Base-by-base conservation (phyloP, 2,888 invertebrate genomes). In the Blera fallax region DNA sequence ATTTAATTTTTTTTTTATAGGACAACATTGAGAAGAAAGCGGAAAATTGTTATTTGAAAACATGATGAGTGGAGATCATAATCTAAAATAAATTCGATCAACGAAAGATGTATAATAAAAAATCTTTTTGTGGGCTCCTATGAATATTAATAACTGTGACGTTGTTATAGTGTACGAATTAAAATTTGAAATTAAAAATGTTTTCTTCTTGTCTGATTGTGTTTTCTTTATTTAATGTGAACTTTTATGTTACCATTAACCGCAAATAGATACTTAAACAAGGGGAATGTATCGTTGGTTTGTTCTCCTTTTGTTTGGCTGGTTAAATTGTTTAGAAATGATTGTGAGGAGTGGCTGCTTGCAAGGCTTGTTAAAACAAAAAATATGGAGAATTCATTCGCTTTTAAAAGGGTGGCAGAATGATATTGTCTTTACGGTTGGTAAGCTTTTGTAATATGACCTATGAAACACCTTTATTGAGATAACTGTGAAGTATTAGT, bases 61-160 rank as follows among this genome's bases (percentile, higher is more conserved):
- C 16, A 45, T 24, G 45, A 45, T 48, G 64, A 64, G 64, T 32
- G 29, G 45, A 45, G 64, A 65, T 65, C 48, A 50, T 21, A 50
- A 65, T 65, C 64, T 48, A n/a, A 50, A 65, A 21, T 24, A 16
- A 50, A 32, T 65, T 65, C 48, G 64, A 65, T 65, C 48, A 48
- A 48, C 32, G 21, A 65, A 50, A 48, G 48, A 34, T 65, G 43
- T 16, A 45, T 45, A 16, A 21, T 60, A 60, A 40, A 29, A n/a
- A 11, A 0, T 11, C 21, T 27, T n/a, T 27, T 27, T 52, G 10
- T 52, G 27, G 27, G 5, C 27, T 24, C 24, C 34, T 21, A 65
- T 65, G 64, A 65, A 65, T 64, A 64, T 64, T 48, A 64, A 48
- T 48, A 18, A 11, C 48, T 48, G 27, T 32, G 29, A 48, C 16